Evolutionary conservation across 2,797 vertebrate genomes (phyloP), one percentile per base, ranked within the genome.

Genomic region (Spatula versicolor): DNA sequence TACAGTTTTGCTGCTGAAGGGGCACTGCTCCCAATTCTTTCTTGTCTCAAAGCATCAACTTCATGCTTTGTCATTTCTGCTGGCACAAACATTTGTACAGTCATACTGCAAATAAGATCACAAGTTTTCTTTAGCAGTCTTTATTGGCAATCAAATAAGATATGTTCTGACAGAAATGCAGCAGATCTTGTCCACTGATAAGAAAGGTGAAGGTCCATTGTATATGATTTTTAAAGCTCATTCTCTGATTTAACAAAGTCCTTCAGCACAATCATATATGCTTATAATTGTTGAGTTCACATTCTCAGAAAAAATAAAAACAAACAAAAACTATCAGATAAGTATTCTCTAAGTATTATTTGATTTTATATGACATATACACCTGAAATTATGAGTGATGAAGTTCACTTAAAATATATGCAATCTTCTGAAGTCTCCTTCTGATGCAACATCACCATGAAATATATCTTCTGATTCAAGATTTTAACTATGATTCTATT

Each of bases 381-480:
- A 88, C 37, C 54, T 87, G 68, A 80, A 93, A 91, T 86, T 60
- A 73, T 56, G 45, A 85, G 3, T 35, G 16, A 45, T 86, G 45
- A 86, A 82, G 16, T 74, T 86, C 25, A 22, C 28, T 84, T 77
- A 83, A 68, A 76, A 74, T 89, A 76, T 63, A 15, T 31, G 60
- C 82, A 12, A 67, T 93, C 75, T 93, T 88, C 74, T 86, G 45
- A 84, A 64, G 22, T 94, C 93, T 94, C 8, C 11, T 86, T n/a
- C 60, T 84, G 45, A 80, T 77, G 5, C 28, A 74, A 43, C 21
- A 60, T 62, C 69, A 88, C 45, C 28, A 83, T 15, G 74, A 94
- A 96, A 80, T 88, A 91, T 7, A 11, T 56, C 55, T 79, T 94
- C 83, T 90, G 39, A 69, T 88, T 77, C 77, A 22, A 71, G 18